Base-by-base conservation (phyloP, 1,140 invertebrate genomes). In the Pogonus chalceus region DNA sequence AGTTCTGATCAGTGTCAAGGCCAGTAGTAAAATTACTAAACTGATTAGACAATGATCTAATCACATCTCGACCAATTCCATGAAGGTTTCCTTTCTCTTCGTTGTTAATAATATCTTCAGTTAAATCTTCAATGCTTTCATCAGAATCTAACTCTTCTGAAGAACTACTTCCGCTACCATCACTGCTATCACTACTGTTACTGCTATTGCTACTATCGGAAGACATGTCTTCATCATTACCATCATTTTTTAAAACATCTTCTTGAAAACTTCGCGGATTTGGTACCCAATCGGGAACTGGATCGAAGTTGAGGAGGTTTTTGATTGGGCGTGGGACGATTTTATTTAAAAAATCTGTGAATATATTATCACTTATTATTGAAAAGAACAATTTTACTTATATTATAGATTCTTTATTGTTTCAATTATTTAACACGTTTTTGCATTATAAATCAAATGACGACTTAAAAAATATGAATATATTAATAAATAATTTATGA, bases 1-100 rank as follows among this genome's bases (percentile, higher is more conserved):
- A 75, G 3, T 72, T 71, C 12, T 66, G 62, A 53, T 75, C 73
- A 18, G 62, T 72, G 60, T 75, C 73, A 60, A 75, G 56, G 0
- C 37, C 37, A 12, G 9, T 16, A 18, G 37, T 10, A 4, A 43
- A 10, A 43, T 9, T 12, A 43, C 9, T 43, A 18, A 43, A 9
- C 18, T 12, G 9, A 43, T 43, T 16, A 4, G 37, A 10, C 9
- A 43, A 12, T 4, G 37, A 43, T 43, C 37, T 7, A 12, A 43
- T 43, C 18, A 43, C 18, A 12, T 43, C 37, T 43, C 37, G 9
- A 18, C 37, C 37, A 9, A 43, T 10, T 18, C 37, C 9, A 43
- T 43, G 37, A 7, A 43, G 18, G 18, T 43, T 43, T 18, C 37
- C 37, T 18, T 43, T 43, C 18, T 43, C 26, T 14, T 31, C 7